Percentiles rank a stretch among this genome's conserved stretches.
Conservation (phyloP, 2,888 invertebrate genomes). For the Electrophaes corylata region DNA sequence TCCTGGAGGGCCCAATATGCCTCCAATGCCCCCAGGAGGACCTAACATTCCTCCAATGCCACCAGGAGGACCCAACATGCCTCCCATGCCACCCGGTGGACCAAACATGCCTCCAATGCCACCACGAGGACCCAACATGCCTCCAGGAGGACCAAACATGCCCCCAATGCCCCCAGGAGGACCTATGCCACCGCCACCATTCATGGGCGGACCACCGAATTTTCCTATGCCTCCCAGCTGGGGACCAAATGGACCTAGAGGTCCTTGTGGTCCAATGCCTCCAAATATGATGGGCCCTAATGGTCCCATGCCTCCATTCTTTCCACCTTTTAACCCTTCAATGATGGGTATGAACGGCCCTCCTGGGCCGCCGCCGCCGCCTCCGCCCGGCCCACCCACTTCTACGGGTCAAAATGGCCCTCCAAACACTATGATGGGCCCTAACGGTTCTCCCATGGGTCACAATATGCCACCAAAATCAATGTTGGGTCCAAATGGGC, state of each 20-base stretch:
- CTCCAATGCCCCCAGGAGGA: slow-evolving; percentile 21
- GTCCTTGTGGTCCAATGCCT: slow-evolving; percentile 56
- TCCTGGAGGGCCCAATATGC: slow-evolving; percentile 32
- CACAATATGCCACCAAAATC: slow-evolving; percentile 51
- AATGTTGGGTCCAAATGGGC: slow-evolving; percentile 45
- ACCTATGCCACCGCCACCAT: slow-evolving; percentile 36
- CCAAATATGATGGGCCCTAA: slow-evolving; percentile 61
- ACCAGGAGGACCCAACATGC: slow-evolving; percentile 38
- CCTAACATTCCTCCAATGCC: slow-evolving; percentile 11
- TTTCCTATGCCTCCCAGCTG: slow-evolving; percentile 73
- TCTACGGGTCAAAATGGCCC: slow-evolving; percentile 59
- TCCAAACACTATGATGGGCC: slow-evolving; percentile 50
- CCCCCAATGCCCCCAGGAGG: slow-evolving; percentile 36
- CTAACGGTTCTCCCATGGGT: slow-evolving; percentile 59
- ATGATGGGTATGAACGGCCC: slow-evolving; percentile 55
- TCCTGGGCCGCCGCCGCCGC: slow-evolving; percentile 44
- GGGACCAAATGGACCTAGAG: slow-evolving; percentile 69
- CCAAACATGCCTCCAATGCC: slow-evolving; percentile 13
- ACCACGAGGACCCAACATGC: slow-evolving; percentile 5
- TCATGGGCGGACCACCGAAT: slow-evolving; percentile 69
- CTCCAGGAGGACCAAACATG: slow-evolving; percentile 52
- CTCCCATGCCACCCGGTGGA: slow-evolving; percentile 28
- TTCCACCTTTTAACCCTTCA: slow-evolving; percentile 51
- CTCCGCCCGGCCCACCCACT: slow-evolving; percentile 57
- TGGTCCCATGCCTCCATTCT: slow-evolving; percentile 61